A percentile compares a stretch with the other conserved stretches of the same genome.
Evolutionary conservation across 2,797 vertebrate genomes (phyloP).

Genomic region (Nyctibius grandis): DNA sequence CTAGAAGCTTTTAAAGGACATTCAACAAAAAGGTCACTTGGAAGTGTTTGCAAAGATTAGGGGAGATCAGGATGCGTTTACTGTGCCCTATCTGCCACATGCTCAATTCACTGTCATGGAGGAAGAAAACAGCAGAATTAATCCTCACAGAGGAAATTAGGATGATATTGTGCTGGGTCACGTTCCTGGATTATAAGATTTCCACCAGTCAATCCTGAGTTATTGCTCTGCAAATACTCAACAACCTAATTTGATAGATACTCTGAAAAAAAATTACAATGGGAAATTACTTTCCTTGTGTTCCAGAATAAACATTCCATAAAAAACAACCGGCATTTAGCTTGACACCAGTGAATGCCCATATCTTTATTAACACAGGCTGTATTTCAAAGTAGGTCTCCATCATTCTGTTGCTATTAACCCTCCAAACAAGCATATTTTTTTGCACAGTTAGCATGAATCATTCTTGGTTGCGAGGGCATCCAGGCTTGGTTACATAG

Average conservation of each 20-base stretch:
- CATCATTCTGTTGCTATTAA: constrained; percentile 6
- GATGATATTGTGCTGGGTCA: constrained; percentile 79
- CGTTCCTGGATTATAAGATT: constrained; percentile 79
- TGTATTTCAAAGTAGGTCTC: constrained; percentile 4
- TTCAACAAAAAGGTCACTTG: constrained; percentile 64
- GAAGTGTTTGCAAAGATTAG: constrained; percentile 74
- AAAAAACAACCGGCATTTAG: constrained; percentile 18
- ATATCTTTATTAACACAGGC: neutral
- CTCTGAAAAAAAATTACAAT: constrained; percentile 14
- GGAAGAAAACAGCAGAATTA: constrained; percentile 70
- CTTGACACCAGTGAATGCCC: neutral
- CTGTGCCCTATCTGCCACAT: constrained; percentile 62
- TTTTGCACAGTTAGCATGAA: neutral
- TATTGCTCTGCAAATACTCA: constrained; percentile 73
- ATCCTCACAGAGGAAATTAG: constrained; percentile 74
- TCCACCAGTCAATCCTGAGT: constrained; percentile 66
- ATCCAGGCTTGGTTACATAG: neutral
- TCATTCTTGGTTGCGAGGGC: neutral
- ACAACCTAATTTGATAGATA: constrained; percentile 66
- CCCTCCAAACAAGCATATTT: neutral
- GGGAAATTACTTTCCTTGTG: constrained; percentile 23
- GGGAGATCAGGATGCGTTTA: constrained; percentile 67
- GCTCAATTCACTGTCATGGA: constrained; percentile 73
- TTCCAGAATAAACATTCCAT: constrained; percentile 39
- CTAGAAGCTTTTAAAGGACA: constrained; percentile 67